Conservation (phyloP, 2,888 invertebrate genomes). For the Molorchus minor region DNA sequence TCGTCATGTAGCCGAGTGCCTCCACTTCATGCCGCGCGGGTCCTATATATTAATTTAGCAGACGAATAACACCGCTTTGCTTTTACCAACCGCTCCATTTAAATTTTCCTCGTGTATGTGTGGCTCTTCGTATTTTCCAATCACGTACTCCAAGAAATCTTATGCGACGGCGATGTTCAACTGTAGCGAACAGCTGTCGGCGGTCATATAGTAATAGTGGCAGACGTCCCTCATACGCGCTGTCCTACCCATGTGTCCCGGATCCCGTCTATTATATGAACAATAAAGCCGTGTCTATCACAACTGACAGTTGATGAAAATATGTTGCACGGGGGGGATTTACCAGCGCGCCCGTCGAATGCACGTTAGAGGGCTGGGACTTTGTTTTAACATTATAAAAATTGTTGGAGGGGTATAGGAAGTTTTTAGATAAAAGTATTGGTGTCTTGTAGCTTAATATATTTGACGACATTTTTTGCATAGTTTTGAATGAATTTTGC, state of each 20-base stretch:
- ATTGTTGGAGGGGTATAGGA: too few relatives aligned
- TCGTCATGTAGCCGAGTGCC: too few relatives aligned
- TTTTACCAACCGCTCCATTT: not conserved
- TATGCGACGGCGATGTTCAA: conserved; percentile 34
- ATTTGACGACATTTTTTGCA: too few relatives aligned
- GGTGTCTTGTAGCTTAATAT: too few relatives aligned
- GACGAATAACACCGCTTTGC: not conserved
- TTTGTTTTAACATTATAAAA: too few relatives aligned
- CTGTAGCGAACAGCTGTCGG: conserved; percentile 35
- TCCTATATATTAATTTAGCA: not conserved
- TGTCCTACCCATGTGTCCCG: conserved; percentile 19
- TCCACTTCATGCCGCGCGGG: not conserved
- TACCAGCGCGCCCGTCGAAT: too few relatives aligned
- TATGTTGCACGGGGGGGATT: too few relatives aligned
- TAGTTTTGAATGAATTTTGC: too few relatives aligned
- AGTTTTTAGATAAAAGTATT: too few relatives aligned
- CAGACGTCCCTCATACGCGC: conserved; percentile 19
- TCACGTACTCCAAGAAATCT: conserved; percentile 33
- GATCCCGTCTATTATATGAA: conserved; percentile 16
- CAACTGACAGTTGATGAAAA: too few relatives aligned
- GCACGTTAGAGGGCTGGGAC: too few relatives aligned
- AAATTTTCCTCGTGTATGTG: conserved; percentile 24
- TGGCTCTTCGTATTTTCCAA: conserved; percentile 23
- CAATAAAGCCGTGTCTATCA: conserved; percentile 16
- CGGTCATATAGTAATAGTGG: conserved; percentile 21